phyloP scores from a whole-genome alignment of 1,140 invertebrate genomes.

The Drosophila santomea region DNA sequence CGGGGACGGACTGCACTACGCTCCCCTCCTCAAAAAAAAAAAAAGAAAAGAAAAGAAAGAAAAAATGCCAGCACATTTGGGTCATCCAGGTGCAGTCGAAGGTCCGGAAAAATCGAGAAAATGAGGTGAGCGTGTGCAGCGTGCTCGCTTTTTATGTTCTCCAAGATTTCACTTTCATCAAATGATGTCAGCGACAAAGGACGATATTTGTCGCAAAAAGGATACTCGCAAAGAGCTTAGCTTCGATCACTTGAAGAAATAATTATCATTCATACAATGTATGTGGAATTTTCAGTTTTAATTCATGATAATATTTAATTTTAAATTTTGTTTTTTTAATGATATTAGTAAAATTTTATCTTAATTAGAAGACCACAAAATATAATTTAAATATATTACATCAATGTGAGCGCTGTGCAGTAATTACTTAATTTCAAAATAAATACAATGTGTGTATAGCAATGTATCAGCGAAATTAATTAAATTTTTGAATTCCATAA shows the following conservation, averaged over 20 bases:
- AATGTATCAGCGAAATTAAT: conserved; percentile 15
- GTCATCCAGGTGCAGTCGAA: conserved; percentile 58
- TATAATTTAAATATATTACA: too few relatives aligned
- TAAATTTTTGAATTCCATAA: conserved; percentile 15
- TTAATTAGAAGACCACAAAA: too few relatives aligned
- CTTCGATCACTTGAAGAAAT: neutral
- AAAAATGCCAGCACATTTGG: conserved; percentile 45
- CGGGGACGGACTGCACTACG: neutral
- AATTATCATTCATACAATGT: too few relatives aligned
- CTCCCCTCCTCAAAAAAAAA: neutral
- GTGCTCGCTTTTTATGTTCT: neutral
- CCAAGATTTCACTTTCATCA: conserved; percentile 14
- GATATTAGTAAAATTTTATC: too few relatives aligned
- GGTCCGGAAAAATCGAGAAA: conserved; percentile 4
- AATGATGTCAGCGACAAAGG: conserved; percentile 3
- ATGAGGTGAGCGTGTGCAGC: conserved; percentile 3
- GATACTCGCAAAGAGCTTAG: neutral
- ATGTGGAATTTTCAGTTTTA: too few relatives aligned
- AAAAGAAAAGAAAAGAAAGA: conserved; percentile 6
- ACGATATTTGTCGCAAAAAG: neutral
- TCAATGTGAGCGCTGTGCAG: too few relatives aligned
- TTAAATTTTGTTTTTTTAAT: too few relatives aligned
- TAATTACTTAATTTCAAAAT: neutral
- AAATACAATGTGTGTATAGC: neutral
- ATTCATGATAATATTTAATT: too few relatives aligned